Conservation (phyloP, 2,797 vertebrate genomes). For the Bucorvus abyssinicus region DNA sequence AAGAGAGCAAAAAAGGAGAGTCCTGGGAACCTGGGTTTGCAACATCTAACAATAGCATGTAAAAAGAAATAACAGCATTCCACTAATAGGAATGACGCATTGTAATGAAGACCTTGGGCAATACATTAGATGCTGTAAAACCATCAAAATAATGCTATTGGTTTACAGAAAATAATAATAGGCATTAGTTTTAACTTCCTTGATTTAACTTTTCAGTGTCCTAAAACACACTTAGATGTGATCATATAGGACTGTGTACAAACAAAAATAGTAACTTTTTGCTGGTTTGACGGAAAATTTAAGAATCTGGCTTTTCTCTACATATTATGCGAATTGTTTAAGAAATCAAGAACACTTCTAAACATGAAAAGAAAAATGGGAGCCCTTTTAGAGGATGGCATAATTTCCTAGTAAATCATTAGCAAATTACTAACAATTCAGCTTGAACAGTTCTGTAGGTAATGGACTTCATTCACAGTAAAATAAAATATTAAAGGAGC, state of each 20-base stretch:
- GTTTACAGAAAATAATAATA: background rate
- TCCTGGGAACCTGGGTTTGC: background rate
- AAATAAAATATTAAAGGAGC: background rate
- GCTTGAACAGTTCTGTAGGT: background rate
- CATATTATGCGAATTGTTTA: background rate
- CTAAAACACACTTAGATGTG: background rate
- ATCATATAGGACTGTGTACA: background rate
- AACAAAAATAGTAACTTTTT: background rate
- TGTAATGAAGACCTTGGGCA: background rate
- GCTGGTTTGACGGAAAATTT: background rate
- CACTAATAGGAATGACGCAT: background rate
- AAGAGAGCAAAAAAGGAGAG: background rate
- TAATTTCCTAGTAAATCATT: background rate
- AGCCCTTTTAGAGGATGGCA: background rate
- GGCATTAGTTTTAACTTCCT: background rate
- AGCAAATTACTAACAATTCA: background rate
- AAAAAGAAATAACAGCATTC: background rate
- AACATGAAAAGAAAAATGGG: background rate
- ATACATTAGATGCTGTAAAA: background rate
- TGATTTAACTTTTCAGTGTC: background rate
- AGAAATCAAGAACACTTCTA: background rate
- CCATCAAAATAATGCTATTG: background rate
- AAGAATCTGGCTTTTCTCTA: background rate
- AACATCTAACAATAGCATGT: background rate
- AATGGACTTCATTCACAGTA: background rate